Evolutionary conservation across 2,888 invertebrate species (phyloP).

Genomic region (Yponomeuta plumbellus): DNA sequence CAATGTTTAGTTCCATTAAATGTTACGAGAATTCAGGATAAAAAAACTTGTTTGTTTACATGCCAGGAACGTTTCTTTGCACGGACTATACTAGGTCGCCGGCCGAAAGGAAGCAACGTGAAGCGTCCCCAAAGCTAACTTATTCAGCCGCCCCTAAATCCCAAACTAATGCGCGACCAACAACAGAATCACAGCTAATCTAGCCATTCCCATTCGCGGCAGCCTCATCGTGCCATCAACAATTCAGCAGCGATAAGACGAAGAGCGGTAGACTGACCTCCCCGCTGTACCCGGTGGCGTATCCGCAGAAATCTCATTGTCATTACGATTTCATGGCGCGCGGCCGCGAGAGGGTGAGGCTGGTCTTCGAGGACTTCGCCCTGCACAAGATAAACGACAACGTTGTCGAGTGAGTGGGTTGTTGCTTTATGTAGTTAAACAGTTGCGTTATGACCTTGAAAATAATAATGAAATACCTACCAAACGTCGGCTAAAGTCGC

Average conservation of each 20-base stretch:
- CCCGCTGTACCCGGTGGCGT: constrained; percentile 87
- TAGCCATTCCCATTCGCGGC: constrained; percentile 30
- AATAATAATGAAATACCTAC: too few relatives aligned
- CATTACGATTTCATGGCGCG: constrained; percentile 92
- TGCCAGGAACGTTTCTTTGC: too few relatives aligned
- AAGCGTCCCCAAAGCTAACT: not conserved
- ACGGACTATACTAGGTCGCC: too few relatives aligned
- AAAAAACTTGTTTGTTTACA: too few relatives aligned
- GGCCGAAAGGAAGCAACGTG: too few relatives aligned
- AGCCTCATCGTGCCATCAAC: constrained; percentile 86
- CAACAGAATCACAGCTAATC: constrained; percentile 1
- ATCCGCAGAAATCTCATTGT: constrained; percentile 87
- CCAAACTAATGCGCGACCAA: not conserved
- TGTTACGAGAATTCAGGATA: too few relatives aligned
- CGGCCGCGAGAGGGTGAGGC: constrained; percentile 87
- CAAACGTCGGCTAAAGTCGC: too few relatives aligned
- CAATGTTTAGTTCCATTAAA: too few relatives aligned
- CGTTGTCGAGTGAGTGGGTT: constrained; percentile 78
- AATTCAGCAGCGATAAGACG: constrained; percentile 85
- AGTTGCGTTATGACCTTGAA: too few relatives aligned
- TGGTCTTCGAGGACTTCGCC: constrained; percentile 90
- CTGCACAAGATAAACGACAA: constrained; percentile 80
- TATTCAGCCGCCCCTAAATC: not conserved
- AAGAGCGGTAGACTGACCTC: constrained; percentile 90
- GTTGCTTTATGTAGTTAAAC: not conserved